Percentiles rank a stretch among this genome's conserved stretches.
These are phyloP conservation scores for Mastigias papua DNA, from an alignment of 30 jellyfish, hydroid and myxozoan species.

Conservation along the genomic window DNA sequence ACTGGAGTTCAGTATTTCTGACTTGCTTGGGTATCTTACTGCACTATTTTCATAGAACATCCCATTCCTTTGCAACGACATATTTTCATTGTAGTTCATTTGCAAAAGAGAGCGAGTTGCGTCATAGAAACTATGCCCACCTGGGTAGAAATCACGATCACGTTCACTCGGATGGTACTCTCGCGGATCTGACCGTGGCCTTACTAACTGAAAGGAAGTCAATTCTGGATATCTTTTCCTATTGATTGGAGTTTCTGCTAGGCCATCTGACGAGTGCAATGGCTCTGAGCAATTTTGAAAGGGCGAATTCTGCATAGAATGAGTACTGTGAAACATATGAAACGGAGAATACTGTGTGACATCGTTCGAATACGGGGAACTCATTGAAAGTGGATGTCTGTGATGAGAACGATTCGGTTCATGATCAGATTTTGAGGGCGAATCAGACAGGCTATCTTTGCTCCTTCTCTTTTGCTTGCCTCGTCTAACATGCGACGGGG, in stretches of 20 bases:
- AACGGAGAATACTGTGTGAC: slow-evolving; percentile 6
- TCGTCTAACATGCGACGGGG: slow-evolving; percentile 28
- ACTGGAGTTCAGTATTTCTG: slow-evolving; percentile 56
- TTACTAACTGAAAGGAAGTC: neutral
- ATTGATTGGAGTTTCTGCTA: neutral
- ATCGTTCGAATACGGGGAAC: slow-evolving; percentile 10
- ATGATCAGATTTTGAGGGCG: neutral
- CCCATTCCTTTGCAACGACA: neutral
- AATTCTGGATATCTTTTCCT: neutral
- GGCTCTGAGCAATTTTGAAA: neutral
- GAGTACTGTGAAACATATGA: slow-evolving; percentile 4
- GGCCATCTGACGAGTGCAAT: slow-evolving; percentile 17
- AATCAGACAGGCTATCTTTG: slow-evolving; percentile 1
- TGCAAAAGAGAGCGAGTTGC: slow-evolving; percentile 63
- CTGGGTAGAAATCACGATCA: neutral
- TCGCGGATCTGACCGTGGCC: slow-evolving; percentile 26
- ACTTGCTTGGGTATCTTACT: neutral
- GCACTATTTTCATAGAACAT: neutral
- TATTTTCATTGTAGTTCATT: slow-evolving; percentile 6
- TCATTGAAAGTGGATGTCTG: slow-evolving; percentile 40
- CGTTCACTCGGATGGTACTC: neutral
- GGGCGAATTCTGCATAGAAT: slow-evolving; percentile 39
- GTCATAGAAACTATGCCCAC: slow-evolving; percentile 31
- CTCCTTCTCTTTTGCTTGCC: slow-evolving; percentile 49
- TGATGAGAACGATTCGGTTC: slow-evolving; percentile 25